phyloP scores from a whole-genome alignment of 2,113 vertebrate genomes.

The Microtus oregoni region DNA sequence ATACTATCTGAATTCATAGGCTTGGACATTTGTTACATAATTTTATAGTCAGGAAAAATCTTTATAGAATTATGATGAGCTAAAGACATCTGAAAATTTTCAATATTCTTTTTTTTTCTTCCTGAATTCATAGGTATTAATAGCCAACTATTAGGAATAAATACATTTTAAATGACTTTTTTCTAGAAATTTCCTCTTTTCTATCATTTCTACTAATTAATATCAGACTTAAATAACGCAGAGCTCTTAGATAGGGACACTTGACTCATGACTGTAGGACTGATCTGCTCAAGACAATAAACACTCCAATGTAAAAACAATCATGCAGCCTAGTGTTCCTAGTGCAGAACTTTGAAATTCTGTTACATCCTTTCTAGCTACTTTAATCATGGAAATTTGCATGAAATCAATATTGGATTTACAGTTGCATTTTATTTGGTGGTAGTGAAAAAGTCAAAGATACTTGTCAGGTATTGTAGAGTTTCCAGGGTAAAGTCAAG shows the following conservation, averaged over 20 bases:
- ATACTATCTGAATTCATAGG: not conserved
- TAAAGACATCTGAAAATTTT: not conserved
- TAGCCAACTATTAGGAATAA: not conserved
- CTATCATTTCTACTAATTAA: not conserved
- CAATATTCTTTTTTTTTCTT: not conserved
- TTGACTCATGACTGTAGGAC: not conserved
- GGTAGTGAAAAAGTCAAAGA: not conserved
- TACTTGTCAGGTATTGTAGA: not conserved
- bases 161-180: not conserved
- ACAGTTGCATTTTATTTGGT: not conserved
- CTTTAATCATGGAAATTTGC: not conserved
- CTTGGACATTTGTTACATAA: not conserved
- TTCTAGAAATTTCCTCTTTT: not conserved
- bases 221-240: not conserved
- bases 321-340: too few relatives aligned
- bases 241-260: not conserved
- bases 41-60: not conserved
- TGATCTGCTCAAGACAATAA: not conserved
- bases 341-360: too few relatives aligned
- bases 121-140: not conserved
- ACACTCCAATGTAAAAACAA: fast-evolving
- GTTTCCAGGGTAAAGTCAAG: not conserved
- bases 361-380: not conserved
- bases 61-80: not conserved
- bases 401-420: not conserved